A percentile compares a stretch with the other conserved stretches of the same genome.
Evolutionary conservation across 2,113 vertebrate species (phyloP).

Genomic region (Colaptes auratus): DNA sequence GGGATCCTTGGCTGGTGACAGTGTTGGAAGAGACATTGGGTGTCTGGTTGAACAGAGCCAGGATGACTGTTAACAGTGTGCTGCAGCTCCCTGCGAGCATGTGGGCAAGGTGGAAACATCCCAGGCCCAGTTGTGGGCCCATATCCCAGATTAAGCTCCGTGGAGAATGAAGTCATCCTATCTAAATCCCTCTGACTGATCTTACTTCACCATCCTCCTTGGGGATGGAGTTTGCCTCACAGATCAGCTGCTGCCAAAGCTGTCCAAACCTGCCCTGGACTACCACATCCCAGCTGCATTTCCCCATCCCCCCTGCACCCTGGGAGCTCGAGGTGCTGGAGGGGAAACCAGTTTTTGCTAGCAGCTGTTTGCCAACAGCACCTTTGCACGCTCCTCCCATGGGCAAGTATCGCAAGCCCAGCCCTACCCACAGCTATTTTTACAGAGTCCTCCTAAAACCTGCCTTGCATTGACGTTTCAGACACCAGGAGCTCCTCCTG

Average conservation of each 20-base stretch:
- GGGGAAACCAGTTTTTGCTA: not conserved
- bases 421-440: not conserved
- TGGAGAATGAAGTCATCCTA: not conserved
- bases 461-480: not conserved
- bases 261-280: not conserved
- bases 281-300: not conserved
- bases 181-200: not conserved
- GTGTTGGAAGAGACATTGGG: too few species aligned
- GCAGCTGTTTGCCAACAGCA: not conserved
- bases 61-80: not conserved
- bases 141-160: not conserved
- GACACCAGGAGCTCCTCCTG: not conserved
- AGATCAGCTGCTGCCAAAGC: not conserved
- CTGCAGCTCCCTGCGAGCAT: not conserved
- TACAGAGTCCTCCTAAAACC: not conserved
- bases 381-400: not conserved
- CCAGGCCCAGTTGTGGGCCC: not conserved
- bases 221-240: not conserved
- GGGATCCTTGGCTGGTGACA: not conserved
- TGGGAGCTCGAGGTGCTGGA: not conserved
- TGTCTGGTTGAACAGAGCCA: not conserved
- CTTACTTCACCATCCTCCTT: not conserved
- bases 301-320: not conserved
- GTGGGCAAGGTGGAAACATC: not conserved
- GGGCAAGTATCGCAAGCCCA: not conserved